Percentiles rank a stretch among this genome's conserved stretches.
These are phyloP conservation scores for Eupithecia abbreviata DNA, from an alignment of 2,888 invertebrate species.

Conservation along the genomic window DNA sequence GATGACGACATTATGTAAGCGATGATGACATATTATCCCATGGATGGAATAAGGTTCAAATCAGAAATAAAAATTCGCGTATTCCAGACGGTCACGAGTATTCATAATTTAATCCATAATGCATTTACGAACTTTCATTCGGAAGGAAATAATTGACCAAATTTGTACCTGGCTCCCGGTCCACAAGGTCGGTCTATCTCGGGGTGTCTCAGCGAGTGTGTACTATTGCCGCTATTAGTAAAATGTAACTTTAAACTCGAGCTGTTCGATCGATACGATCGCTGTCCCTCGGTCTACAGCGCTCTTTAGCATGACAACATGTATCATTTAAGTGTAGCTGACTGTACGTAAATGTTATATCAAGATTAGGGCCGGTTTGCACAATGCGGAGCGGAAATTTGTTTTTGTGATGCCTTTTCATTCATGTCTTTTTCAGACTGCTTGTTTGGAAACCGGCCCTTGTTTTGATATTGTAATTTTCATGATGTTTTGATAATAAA, in stretches of 20 bases:
- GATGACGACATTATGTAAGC: too few species aligned
- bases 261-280: neutral
- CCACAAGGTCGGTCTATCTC: neutral
- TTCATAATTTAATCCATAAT: too few species aligned
- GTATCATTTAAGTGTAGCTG: neutral
- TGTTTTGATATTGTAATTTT: neutral
- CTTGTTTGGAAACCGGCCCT: neutral
- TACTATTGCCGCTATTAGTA: neutral
- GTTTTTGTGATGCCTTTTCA: neutral
- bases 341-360: neutral
- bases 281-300: neutral
- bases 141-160: too few species aligned
- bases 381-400: neutral
- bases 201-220: neutral
- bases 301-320: neutral
- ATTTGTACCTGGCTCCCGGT: too few species aligned
- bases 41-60: too few species aligned
- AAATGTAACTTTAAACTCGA: neutral
- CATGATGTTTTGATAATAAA: neutral
- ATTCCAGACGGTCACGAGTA: too few species aligned
- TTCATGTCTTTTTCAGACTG: neutral
- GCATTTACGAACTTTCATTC: too few species aligned
- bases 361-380: neutral
- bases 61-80: too few species aligned
- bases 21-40: too few species aligned